Percentiles rank a stretch among this genome's conserved stretches.
Conservation (phyloP, 1,140 invertebrate genomes). For the Drosophila saltans region DNA sequence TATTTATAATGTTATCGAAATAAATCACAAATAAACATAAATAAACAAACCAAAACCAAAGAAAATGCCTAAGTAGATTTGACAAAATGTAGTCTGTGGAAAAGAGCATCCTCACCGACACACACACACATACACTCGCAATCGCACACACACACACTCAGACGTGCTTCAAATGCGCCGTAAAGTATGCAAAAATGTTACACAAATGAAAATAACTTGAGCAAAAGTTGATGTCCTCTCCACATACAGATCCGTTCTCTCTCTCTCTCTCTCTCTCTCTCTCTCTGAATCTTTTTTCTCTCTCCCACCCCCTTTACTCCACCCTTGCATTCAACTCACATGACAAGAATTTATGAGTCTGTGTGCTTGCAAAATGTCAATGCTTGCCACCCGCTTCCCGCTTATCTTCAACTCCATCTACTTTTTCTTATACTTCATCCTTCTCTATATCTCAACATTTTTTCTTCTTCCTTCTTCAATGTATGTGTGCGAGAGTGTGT, state of each 20-base stretch:
- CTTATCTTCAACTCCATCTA: not conserved
- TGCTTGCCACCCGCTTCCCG: constrained; percentile 26
- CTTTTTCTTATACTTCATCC: not conserved
- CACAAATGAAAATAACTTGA: constrained; percentile 78
- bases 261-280: not conserved
- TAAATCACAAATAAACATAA: constrained; percentile 82
- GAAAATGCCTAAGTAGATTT: constrained; percentile 79
- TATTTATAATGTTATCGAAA: constrained; percentile 81
- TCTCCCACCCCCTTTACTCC: not conserved
- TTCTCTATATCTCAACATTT: not conserved
- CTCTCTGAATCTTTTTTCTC: not conserved
- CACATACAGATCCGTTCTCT: constrained; percentile 1
- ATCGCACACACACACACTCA: constrained; percentile 26
- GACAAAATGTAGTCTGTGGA: constrained; percentile 69
- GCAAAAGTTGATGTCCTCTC: constrained; percentile 64
- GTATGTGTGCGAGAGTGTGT: not conserved
- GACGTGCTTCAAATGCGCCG: constrained; percentile 73
- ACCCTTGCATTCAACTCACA: constrained; percentile 28
- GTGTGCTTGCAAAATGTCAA: constrained; percentile 74
- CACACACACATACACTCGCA: constrained; percentile 12
- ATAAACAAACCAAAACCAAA: constrained; percentile 73
- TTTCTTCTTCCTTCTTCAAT: not conserved
- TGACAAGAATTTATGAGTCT: constrained; percentile 78
- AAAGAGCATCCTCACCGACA: constrained; percentile 33
- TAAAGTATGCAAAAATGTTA: constrained; percentile 80